Conservation (phyloP, 2,797 vertebrate genomes). For the Lepilemur ruficaudatus region DNA sequence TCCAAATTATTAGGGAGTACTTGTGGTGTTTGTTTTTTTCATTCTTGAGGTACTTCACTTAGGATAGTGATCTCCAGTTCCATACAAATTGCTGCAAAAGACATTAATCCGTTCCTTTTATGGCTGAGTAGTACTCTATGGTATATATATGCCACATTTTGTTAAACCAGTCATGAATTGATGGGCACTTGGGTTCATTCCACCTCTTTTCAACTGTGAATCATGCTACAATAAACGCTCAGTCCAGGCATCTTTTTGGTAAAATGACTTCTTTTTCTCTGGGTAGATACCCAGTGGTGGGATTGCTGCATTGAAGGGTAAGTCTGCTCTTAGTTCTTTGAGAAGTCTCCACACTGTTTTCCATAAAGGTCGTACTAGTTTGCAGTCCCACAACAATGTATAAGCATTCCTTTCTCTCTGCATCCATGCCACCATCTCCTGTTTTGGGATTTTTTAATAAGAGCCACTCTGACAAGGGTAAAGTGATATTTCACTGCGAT, state of each 20-base stretch:
- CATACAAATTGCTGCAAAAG: background rate
- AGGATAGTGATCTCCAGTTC: background rate
- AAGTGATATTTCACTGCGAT: background rate
- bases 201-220: background rate
- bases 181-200: background rate
- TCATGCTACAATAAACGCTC: background rate
- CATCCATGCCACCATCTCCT: background rate
- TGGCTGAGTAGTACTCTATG: background rate
- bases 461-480: background rate
- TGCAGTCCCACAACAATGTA: background rate
- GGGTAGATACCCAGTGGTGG: background rate
- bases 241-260: background rate
- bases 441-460: background rate
- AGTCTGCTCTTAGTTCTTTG: background rate
- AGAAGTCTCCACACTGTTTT: background rate
- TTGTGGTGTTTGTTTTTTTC: background rate
- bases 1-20: background rate
- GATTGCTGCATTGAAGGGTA: background rate
- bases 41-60: background rate
- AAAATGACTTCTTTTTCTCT: background rate
- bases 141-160: background rate
- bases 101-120: background rate
- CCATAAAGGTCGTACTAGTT: background rate
- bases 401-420: background rate
- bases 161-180: background rate